Base-by-base conservation (phyloP, 2,888 invertebrate species). In the Ectobius pallidus region DNA sequence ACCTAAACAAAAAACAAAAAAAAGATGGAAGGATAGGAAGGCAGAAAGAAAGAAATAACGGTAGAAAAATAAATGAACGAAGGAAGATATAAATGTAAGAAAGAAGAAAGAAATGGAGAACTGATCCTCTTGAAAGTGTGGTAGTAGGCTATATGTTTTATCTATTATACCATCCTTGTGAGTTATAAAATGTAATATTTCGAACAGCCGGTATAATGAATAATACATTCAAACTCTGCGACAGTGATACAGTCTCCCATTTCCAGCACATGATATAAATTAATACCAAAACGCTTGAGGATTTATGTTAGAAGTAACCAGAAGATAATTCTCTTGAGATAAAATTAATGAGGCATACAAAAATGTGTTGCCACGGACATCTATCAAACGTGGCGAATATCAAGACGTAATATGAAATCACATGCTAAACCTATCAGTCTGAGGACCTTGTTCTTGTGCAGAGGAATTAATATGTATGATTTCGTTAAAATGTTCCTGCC, bases 381-480 rank as follows among this genome's bases (percentile, higher is more conserved):
- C 18, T 25, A 11, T 52, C 1, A 25, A 2, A 25, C 25, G 22
- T 22, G 2, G 6, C n/a, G 25, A 52, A 52, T 25, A 52, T 25
- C 25, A 52, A 52, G 3, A 9, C 52, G 14, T 52, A 52, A 25
- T 52, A 52, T 52, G 52, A 52, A 52, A 22, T 52, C 52, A 52
- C 52, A 52, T 25, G 25, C 25, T 52, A 52, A 14, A 52, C 18
- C 52, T 52, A 52, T 52, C 52, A 9, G 11, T 52, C 11, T 22
- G 16, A 9, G 18, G 9, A n/a, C 46, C 20, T 52, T 52, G 52
- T 52, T 14, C 20, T 20, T 25, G 14, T 22, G 52, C 52, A 25
- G 9, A 25, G 20, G 25, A 52, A 52, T 52, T 52, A 52, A 52
- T 52, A 52, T 25, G 52, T 52, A 52, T 52, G 52, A 52, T 52